These are phyloP conservation scores for Poeciliopsis prolifica DNA, from an alignment of 2,113 vertebrate species.

Conservation along the genomic window DNA sequence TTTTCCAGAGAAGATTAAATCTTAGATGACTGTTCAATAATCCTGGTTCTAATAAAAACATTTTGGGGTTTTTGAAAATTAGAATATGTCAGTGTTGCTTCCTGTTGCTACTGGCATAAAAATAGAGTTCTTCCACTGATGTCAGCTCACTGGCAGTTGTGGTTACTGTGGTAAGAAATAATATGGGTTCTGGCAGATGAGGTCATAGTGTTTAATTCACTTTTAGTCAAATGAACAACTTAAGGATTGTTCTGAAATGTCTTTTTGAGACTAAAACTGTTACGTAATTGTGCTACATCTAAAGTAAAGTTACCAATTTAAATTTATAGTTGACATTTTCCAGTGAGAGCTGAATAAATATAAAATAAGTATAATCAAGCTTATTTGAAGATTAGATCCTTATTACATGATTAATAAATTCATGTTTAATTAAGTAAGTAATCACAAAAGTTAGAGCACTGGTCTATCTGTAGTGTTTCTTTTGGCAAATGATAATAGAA, in stretches of 20 bases:
- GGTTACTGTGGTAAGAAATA: not conserved
- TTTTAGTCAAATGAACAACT: constrained; percentile 33
- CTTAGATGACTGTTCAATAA: not conserved
- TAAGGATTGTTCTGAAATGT: constrained; percentile 6
- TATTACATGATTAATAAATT: not conserved
- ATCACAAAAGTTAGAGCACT: not conserved
- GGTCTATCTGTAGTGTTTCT: not conserved
- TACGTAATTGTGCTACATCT: no score
- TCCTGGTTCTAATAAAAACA: no score
- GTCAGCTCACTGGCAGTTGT: not conserved
- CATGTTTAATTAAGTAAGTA: not conserved
- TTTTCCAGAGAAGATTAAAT: not conserved
- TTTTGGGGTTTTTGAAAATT: not conserved
- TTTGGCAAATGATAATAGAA: not conserved
- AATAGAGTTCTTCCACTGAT: constrained; percentile 1
- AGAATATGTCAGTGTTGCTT: not conserved
- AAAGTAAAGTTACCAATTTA: no score
- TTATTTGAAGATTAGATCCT: not conserved
- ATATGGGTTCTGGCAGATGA: constrained; percentile 17
- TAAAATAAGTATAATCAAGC: not conserved
- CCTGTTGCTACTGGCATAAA: not conserved
- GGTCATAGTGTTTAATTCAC: constrained; percentile 36
- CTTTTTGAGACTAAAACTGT: not conserved
- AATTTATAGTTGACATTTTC: no score
- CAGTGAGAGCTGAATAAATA: no score